Base-by-base conservation (phyloP, 2,888 invertebrate species). In the Conops quadrifasciatus region DNA sequence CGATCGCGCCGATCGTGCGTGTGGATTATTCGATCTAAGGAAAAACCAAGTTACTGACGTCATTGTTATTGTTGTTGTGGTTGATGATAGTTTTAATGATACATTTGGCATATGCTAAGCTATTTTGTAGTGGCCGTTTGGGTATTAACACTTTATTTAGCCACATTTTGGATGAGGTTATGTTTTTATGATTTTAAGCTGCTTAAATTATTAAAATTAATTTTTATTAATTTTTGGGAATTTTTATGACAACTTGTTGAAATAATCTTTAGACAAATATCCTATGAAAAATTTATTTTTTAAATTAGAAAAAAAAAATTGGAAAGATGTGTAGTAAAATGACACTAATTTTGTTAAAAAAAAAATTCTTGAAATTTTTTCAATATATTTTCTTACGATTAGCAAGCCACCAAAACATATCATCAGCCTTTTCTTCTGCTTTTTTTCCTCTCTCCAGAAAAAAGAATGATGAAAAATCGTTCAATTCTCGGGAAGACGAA, bases 61-160 rank as follows among this genome's bases (percentile, higher is more conserved):
- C 45, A 49, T 47, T 60, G 49, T 60, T 43, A 49, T 24, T 67
- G 36, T 28, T 43, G 43, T 2, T 36, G n/a, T 36, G 53, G 3
- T 56, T n/a, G 36, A 36, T 36, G 4, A 36, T 36, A 9, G 36
- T 36, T 36, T 36, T 36, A 36, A 36, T 36, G 36, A 36, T 36
- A 36, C 9, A 36, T 9, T 36, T 36, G 36, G 36, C 4, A 36
- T 36, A 36, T 36, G 36, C 36, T 36, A 36, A 36, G 36, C 36
- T 9, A 36, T 36, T 36, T 36, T 36, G 4, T 7, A 36, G 36
- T 2, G 59, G 24, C 28, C 60, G 58, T 59, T 51, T 63, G 49
- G 77, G 80, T 79, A 81, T 80, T 81, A 80, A 80, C 81, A 81
- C 80, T 79, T 79, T 75, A 76, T 76, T 74, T 77, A 72, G 59